Evolutionary conservation across 2,113 vertebrate genomes (phyloP).

Genomic region (Henicopernis longicauda): DNA sequence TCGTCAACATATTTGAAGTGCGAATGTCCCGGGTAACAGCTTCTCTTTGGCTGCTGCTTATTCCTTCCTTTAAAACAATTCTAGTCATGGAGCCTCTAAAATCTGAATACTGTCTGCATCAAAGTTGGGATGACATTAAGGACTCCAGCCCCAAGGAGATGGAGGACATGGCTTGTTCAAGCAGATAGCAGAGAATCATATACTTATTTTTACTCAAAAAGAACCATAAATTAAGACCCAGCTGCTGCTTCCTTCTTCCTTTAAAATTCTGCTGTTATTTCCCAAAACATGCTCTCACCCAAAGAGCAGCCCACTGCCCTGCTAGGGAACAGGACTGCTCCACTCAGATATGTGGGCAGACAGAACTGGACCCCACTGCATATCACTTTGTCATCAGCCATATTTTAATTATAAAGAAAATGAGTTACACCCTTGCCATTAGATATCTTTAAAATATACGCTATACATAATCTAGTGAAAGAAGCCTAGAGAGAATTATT

Average conservation of each 20-base stretch:
- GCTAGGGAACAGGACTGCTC: background rate
- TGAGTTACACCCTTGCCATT: background rate
- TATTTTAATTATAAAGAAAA: slow-evolving; percentile 29
- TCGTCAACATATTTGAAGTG: background rate
- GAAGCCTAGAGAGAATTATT: slow-evolving; percentile 7
- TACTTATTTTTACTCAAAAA: background rate
- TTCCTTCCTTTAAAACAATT: background rate
- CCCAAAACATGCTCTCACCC: background rate
- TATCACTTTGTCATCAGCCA: background rate
- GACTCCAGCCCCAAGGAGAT: background rate
- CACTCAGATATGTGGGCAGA: background rate
- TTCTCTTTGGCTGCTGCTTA: background rate
- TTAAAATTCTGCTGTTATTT: background rate
- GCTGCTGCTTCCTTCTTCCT: background rate
- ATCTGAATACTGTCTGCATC: background rate
- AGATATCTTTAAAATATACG: background rate
- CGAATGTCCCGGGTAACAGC: background rate
- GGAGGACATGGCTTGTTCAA: background rate
- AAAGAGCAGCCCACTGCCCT: background rate
- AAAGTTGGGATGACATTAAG: background rate
- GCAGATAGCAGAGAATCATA: background rate
- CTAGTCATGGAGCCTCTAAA: background rate
- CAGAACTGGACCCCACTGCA: background rate
- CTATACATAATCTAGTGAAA: background rate
- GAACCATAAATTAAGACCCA: background rate